A percentile compares a stretch with the other conserved stretches of the same genome.
phyloP scores from a whole-genome alignment of 2,888 invertebrate species.

The Apotomis capreana region DNA sequence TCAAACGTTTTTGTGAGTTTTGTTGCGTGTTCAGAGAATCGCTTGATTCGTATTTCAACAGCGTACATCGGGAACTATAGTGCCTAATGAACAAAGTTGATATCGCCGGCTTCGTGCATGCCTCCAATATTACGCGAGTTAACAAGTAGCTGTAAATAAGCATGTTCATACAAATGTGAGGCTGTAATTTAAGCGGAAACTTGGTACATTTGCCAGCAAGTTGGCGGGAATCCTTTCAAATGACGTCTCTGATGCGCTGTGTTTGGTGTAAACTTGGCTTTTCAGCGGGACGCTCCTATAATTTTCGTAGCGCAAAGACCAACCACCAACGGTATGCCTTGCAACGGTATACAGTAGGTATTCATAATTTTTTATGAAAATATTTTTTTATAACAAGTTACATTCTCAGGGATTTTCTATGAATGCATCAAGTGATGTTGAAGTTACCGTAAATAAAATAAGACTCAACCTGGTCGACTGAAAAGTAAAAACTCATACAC shows the following conservation, averaged over 20 bases:
- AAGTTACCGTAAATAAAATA: too few relatives aligned
- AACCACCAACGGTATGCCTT: neutral
- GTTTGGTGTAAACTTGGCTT: conserved; percentile 17
- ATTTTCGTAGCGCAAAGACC: neutral
- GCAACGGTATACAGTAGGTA: too few relatives aligned
- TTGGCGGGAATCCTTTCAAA: conserved; percentile 53
- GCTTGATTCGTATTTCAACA: conserved; percentile 13
- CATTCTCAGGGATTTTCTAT: too few relatives aligned
- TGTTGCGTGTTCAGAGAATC: neutral
- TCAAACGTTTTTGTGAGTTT: neutral
- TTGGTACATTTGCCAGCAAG: conserved; percentile 45
- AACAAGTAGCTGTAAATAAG: conserved; percentile 45
- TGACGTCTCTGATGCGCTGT: conserved; percentile 46
- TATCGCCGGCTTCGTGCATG: conserved; percentile 34
- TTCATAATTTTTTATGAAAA: too few relatives aligned
- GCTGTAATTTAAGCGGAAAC: conserved; percentile 49
- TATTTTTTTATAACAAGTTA: too few relatives aligned
- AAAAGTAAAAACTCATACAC: too few relatives aligned
- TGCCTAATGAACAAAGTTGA: conserved; percentile 41
- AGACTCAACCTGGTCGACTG: too few relatives aligned
- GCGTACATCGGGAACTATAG: conserved; percentile 34
- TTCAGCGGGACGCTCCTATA: conserved; percentile 5
- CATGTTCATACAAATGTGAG: conserved; percentile 47
- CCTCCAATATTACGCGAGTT: conserved; percentile 35
- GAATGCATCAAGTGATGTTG: too few relatives aligned